phyloP scores from a whole-genome alignment of 2,888 invertebrate species.

The Chrysina gloriosa region DNA sequence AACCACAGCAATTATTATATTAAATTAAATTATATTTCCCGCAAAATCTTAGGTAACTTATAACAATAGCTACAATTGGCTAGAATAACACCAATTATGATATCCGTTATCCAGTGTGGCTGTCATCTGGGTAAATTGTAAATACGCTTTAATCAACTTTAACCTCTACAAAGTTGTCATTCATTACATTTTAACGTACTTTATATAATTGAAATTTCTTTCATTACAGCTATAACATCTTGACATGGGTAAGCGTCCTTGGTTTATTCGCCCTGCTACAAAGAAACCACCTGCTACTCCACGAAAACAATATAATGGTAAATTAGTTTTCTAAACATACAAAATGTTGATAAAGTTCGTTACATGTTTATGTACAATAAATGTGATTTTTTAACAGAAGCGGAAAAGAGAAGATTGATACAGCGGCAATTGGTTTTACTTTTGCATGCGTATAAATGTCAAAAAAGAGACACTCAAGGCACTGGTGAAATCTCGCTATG shows the following conservation, averaged over 20 bases:
- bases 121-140: too few relatives aligned
- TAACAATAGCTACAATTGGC: too few relatives aligned
- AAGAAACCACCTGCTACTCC: conserved; percentile 67
- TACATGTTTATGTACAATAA: neutral
- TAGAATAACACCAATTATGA: too few relatives aligned
- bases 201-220: conserved; percentile 63
- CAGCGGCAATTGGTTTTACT: conserved; percentile 97
- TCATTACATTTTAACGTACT: conserved; percentile 7
- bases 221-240: conserved; percentile 68
- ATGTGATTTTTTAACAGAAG: conserved; percentile 72
- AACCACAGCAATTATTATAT: too few relatives aligned
- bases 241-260: conserved; percentile 53
- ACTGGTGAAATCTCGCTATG: conserved; percentile 88
- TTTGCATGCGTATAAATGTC: conserved; percentile 99
- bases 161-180: too few relatives aligned
- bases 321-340: too few relatives aligned
- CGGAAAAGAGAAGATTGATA: conserved; percentile 97
- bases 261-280: conserved; percentile 60
- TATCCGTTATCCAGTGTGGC: too few relatives aligned
- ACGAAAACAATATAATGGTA: conserved; percentile 64
- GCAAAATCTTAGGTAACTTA: too few relatives aligned
- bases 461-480: conserved; percentile 90
- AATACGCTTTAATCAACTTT: too few relatives aligned
- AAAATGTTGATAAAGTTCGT: too few relatives aligned
- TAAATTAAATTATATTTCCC: too few relatives aligned